Base-by-base conservation (phyloP, 2,888 invertebrate genomes). In the Epistrophella euchroma region DNA sequence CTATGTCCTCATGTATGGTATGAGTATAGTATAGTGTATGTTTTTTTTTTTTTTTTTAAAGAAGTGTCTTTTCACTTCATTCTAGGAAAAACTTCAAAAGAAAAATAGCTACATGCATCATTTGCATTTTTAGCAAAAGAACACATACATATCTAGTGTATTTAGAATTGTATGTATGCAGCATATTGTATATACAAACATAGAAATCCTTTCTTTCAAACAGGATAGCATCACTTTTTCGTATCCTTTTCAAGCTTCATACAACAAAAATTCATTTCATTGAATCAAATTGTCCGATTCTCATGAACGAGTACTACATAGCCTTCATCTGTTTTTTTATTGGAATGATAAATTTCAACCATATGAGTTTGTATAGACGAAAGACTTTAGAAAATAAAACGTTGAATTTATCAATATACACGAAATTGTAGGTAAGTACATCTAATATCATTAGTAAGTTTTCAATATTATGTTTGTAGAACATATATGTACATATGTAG, bases 261-360 rank as follows among this genome's bases (percentile, higher is more conserved):
- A 56, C 70, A 60, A n/a, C n/a, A n/a, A n/a, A n/a, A 73, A 78
- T 83, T 60, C 40, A 55, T 71, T 78, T 71, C 73, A 74, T 83
- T 68, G 73, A 83, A 78, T 83, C 68, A 78, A 74, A 70, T 79
- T 64, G 83, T 78, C 73, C 73, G 64, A 47, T 62, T 64, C 32
- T 43, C 64, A 50, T 74, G 40, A 52, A 52, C 5, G 50, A 52
- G 13, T 25, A 64, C 74, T 4, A 28, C 2, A 4, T 28, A 28
- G 76, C 28, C 70, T 55, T 72, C 56, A 68, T 73, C 17, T 37
- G 62, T 77, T 72, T 60, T 77, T 60, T 72, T 77, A 64, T 66
- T 74, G 40, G 25, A 72, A 60, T 77, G 72, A 82, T 82, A 82
- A 72, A 82, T 40, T n/a, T 43, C 43, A n/a, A 6, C 1, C 25